Evolutionary conservation across 2,113 vertebrate species (phyloP).

Genomic region (Dissostichus mawsoni): DNA sequence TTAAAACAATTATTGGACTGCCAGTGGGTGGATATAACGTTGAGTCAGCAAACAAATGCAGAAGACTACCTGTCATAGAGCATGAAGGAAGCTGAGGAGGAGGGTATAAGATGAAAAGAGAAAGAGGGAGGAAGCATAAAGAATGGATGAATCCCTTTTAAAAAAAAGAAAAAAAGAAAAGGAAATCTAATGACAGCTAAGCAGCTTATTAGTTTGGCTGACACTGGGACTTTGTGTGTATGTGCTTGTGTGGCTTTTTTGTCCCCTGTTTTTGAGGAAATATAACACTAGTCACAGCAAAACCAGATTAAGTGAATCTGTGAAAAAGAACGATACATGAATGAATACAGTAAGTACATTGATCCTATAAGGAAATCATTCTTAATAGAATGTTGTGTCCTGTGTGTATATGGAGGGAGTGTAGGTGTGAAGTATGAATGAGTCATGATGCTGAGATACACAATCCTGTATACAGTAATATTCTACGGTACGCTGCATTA

Average conservation of each 20-base stretch:
- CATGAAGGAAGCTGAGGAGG: constrained; percentile 5
- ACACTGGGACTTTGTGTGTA: constrained; percentile 32
- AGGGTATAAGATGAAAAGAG: background rate
- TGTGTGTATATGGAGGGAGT: background rate
- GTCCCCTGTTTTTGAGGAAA: constrained; percentile 51
- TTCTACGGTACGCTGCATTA: background rate
- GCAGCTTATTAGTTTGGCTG: constrained; percentile 74
- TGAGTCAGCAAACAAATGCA: constrained; percentile 67
- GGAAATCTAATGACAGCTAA: constrained; percentile 75
- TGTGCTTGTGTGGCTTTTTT: constrained; percentile 21
- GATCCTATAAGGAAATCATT: constrained; percentile 34
- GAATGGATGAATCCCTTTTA: constrained; percentile 53
- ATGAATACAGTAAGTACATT: constrained; percentile 48
- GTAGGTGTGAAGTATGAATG: constrained; percentile 14
- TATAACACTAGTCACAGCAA: constrained; percentile 66
- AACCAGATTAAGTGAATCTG: constrained; percentile 77
- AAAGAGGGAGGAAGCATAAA: background rate
- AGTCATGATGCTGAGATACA: background rate
- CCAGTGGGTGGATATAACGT: constrained; percentile 54
- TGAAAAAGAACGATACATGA: constrained; percentile 48
- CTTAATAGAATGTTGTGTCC: constrained; percentile 18
- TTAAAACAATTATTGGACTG: constrained; percentile 74
- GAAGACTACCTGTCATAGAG: constrained; percentile 59
- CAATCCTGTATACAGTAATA: constrained; percentile 10
- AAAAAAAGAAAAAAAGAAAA: constrained; percentile 66